Evolutionary conservation across 2,113 vertebrate genomes (phyloP).

Genomic region (Alosa alosa): DNA sequence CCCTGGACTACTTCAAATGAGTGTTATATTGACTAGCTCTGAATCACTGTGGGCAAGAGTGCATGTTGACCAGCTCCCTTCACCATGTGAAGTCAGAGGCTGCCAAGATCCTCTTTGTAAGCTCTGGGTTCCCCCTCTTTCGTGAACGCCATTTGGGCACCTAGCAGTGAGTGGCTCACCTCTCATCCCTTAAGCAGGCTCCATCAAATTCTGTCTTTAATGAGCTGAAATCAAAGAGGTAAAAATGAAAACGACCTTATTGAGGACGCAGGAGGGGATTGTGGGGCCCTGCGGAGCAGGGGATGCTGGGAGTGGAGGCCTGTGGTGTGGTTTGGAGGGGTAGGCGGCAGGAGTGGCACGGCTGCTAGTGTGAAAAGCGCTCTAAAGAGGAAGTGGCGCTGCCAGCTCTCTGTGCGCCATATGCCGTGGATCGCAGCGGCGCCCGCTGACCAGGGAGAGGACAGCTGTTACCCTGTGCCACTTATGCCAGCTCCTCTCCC

Average conservation of each 20-base stretch:
- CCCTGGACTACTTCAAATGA: slow-evolving; percentile 21
- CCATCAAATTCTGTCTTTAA: slow-evolving; percentile 40
- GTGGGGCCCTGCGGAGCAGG: slow-evolving; percentile 28
- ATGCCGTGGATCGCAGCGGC: slow-evolving; percentile 56
- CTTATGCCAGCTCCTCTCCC: slow-evolving; percentile 32
- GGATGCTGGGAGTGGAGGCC: slow-evolving; percentile 28
- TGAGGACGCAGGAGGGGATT: slow-evolving; percentile 38
- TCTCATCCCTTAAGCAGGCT: slow-evolving; percentile 20
- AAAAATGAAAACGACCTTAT: slow-evolving; percentile 56
- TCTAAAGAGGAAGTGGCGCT: slow-evolving; percentile 71
- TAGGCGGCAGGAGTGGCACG: slow-evolving; percentile 62
- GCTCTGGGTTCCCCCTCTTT: slow-evolving; percentile 21
- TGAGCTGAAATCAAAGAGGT: slow-evolving; percentile 38
- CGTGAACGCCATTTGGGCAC: slow-evolving; percentile 22
- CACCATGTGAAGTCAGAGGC: slow-evolving; percentile 33
- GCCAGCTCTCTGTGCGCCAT: slow-evolving; percentile 74
- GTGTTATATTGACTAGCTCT: slow-evolving; percentile 32
- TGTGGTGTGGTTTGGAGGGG: slow-evolving; percentile 46
- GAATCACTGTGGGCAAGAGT: slow-evolving; percentile 34
- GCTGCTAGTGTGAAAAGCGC: slow-evolving; percentile 61
- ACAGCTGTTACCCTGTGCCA: slow-evolving; percentile 58
- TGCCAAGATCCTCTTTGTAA: slow-evolving; percentile 29
- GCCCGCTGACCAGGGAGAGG: slow-evolving; percentile 51
- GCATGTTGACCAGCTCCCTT: slow-evolving; percentile 30
- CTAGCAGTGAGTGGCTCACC: slow-evolving; percentile 11